Base-by-base conservation (phyloP, 2,888 invertebrate species). In the Drosophila koepferae region DNA sequence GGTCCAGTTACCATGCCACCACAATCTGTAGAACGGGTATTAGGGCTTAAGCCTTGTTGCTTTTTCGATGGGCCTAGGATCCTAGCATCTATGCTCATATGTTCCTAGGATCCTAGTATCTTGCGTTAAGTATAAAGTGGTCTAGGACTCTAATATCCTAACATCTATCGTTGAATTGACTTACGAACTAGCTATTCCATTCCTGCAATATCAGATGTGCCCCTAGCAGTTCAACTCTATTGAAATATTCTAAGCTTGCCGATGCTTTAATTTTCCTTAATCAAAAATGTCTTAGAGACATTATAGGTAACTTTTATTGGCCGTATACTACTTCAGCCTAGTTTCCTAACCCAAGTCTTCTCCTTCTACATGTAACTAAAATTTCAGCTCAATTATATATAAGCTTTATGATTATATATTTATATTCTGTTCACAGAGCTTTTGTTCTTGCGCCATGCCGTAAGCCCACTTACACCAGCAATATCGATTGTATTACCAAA, bases 1-100 rank as follows among this genome's bases (percentile, higher is more conserved):
- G 95, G 93, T 81, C 96, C 95, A 72, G 95, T 95, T 2, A 96
- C 96, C 91, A 95, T 94, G 54, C 96, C 96, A 31, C 96, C 96
- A 85, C 96, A 96, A 92, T 95, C 96, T 94, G 91, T 81, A 81
- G 51, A n/a, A n/a, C n/a, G 1, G 31, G 3, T n/a, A 2, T 41
- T 43, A 18, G 8, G 40, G 6, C 28, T 8, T 41, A 12, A 44
- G 44, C 6, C 6, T 41, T n/a, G 16, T n/a, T 44, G 18, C 1
- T 43, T 43, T 12, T 5, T 12, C 12, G 18, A 12, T 20, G 2
- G 44, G 7, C 10, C 20, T 14, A 23, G 44, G 6, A 20, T 10
- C 2, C 12, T 10, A 2, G 10, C 16, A 38, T 2, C 38, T 38
- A 28, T 28, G 5, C 0, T 28, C 28, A 28, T 28, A 28, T 28